Base-by-base conservation (phyloP, 1,140 invertebrate species). In the Copidosoma floridanum region DNA sequence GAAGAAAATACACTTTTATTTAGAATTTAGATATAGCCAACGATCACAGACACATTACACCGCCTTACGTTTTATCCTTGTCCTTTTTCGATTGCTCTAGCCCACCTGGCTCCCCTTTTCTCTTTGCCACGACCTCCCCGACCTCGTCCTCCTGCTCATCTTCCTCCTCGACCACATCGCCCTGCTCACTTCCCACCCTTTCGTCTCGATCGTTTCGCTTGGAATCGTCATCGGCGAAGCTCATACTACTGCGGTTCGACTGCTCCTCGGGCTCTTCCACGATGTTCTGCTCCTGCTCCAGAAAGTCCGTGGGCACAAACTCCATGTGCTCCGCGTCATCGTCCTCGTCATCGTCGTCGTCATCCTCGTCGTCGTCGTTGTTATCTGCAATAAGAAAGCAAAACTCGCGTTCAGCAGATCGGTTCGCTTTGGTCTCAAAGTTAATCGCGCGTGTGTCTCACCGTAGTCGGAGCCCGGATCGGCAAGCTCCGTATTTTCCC, bases 291-390 rank as follows among this genome's bases (percentile, higher is more conserved):
- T 78, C 76, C 44, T 80, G 78, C 12, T 79, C 78, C 18, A 80
- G 63, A 65, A 80, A 80, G 54, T 80, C 78, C 7, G 78, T 78
- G 6, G 78, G 78, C 48, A 80, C 77, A 46, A 80, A 80, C 69
- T 80, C 78, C 75, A 79, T 78, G 20, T 79, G 76, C 21, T 78
- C 77, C 11, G 62, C 65, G 46, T 77, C 76, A 27, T 77, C 77
- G 11, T 56, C 52, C 20, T 14, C 27, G 7, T 46, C 56, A 16
- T 62, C 60, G 2, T 61, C 59, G 6, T 62, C 41, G n/a, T n/a
- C n/a, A n/a, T n/a, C n/a, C n/a, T n/a, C n/a, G n/a, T n/a, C n/a
- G n/a, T n/a, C n/a, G n/a, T n/a, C n/a, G n/a, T n/a, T n/a, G 18
- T 54, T 47, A n/a, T 18, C 51, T 61, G 26, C 21, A 32, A 20